A percentile compares a stretch with the other conserved stretches of the same genome.
Evolutionary conservation across 2,113 vertebrate species (phyloP).

Genomic region (Clarias macrocephalus): DNA sequence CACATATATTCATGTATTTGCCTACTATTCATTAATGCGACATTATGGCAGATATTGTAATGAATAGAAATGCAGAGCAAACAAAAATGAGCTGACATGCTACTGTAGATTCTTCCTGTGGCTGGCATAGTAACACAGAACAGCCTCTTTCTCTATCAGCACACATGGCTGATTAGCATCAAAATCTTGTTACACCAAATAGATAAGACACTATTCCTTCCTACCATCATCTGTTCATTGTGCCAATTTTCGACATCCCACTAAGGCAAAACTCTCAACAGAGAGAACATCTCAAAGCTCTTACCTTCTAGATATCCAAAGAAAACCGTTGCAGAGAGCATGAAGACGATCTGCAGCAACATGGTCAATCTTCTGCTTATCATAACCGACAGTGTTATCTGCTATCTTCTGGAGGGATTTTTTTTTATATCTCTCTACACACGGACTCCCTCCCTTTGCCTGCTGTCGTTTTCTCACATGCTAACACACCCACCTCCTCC

Average conservation of each 20-base stretch:
- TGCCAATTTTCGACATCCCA: conserved; percentile 36
- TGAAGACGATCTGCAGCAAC: conserved; percentile 74
- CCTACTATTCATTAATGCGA: background rate
- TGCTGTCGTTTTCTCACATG: conserved; percentile 53
- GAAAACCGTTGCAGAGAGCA: conserved; percentile 71
- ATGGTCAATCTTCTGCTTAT: conserved; percentile 71
- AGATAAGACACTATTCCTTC: background rate
- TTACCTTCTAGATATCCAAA: conserved; percentile 77
- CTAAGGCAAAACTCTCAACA: conserved; percentile 33
- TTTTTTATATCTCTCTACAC: conserved; percentile 61
- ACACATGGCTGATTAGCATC: conserved; percentile 17
- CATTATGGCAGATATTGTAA: background rate
- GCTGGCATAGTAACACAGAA: conserved; percentile 27
- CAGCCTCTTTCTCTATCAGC: conserved; percentile 20
- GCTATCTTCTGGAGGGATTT: conserved; percentile 62
- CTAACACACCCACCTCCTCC: conserved; percentile 57
- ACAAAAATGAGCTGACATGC: background rate
- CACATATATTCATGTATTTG: conserved; percentile 7
- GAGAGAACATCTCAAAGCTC: conserved; percentile 47
- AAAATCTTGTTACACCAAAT: conserved; percentile 20
- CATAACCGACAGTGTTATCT: conserved; percentile 73
- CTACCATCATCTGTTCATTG: conserved; percentile 35
- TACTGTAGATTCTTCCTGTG: background rate
- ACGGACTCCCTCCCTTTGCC: conserved; percentile 67
- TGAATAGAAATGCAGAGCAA: background rate